Conservation (phyloP, 35 echinoderm and acorn worm species). For the Lytechinus pictus region DNA sequence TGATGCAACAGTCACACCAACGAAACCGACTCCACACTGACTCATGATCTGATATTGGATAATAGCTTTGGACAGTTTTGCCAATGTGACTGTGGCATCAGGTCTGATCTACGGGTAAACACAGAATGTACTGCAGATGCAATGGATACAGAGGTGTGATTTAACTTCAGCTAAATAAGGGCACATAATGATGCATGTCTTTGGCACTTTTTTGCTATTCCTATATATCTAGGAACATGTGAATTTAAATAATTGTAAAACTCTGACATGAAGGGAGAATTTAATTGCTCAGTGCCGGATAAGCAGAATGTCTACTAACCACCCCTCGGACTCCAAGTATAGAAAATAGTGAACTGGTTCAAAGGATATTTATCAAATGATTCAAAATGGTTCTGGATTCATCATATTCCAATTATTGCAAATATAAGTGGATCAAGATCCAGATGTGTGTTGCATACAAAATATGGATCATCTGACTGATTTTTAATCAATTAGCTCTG, state of each 20-base stretch:
- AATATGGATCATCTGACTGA: neutral
- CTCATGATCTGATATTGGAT: too few species aligned
- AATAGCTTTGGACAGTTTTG: too few species aligned
- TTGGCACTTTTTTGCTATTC: neutral
- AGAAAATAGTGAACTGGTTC: neutral
- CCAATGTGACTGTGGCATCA: too few species aligned
- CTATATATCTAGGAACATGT: neutral
- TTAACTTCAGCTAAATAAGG: neutral
- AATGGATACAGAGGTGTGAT: too few species aligned
- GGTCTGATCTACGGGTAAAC: too few species aligned
- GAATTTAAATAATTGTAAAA: neutral
- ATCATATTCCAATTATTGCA: neutral
- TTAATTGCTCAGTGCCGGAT: neutral
- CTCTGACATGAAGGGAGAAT: neutral
- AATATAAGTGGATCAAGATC: neutral
- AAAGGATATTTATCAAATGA: neutral
- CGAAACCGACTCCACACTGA: too few species aligned
- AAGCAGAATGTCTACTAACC: neutral
- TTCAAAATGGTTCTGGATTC: neutral
- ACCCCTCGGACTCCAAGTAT: neutral
- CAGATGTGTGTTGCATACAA: too few species aligned
- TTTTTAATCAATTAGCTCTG: neutral
- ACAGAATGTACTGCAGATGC: too few species aligned
- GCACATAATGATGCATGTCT: neutral
- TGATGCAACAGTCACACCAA: too few species aligned